Evolutionary conservation across 2,888 invertebrate species (phyloP).

Genomic region (Cerceris rybyensis): DNA sequence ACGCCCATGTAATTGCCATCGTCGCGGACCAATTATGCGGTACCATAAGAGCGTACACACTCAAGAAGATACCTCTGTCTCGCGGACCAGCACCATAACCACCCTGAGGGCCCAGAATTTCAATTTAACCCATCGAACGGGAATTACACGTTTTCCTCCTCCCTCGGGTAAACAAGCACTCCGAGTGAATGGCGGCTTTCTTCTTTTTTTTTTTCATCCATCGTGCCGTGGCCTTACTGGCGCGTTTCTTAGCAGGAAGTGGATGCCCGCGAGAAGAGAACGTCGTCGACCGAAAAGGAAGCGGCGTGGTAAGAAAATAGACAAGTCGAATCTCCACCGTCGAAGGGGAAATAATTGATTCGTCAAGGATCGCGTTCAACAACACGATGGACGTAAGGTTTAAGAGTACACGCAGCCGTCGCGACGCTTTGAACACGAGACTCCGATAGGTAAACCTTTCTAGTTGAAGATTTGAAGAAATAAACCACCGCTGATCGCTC

Average conservation of each 20-base stretch:
- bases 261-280: background rate
- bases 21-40: constrained; percentile 9
- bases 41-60: background rate
- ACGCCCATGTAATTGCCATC: constrained; percentile 11
- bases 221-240: too few species aligned
- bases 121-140: too few species aligned
- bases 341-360: constrained; percentile 63
- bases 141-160: too few species aligned
- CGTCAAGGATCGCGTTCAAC: constrained; percentile 41
- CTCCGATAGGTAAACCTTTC: constrained; percentile 45
- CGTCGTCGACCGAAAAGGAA: background rate
- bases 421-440: constrained; percentile 50
- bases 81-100: too few species aligned
- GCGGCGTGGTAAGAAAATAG: constrained; percentile 40
- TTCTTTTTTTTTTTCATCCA: too few species aligned
- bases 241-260: background rate
- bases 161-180: too few species aligned
- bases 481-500: constrained; percentile 27
- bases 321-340: constrained; percentile 12
- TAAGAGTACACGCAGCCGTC: constrained; percentile 51
- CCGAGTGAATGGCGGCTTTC: too few species aligned
- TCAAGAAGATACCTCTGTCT: too few species aligned
- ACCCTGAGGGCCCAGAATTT: too few species aligned
- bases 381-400: constrained; percentile 31
- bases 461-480: constrained; percentile 45